Base-by-base conservation (phyloP, 2,888 invertebrate species). In the Chelonus formosanus region DNA sequence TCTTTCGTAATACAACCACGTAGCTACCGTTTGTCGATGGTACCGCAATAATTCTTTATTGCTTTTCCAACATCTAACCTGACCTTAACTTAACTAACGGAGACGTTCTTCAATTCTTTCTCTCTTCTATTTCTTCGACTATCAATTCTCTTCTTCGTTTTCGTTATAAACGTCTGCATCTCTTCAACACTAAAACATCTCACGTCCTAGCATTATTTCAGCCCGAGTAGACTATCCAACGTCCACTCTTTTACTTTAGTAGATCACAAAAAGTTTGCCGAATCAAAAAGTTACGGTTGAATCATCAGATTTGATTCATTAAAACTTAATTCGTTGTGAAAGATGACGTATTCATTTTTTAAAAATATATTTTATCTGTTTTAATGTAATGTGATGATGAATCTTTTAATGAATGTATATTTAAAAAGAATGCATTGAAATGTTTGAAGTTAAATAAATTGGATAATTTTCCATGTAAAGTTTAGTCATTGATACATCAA, bases 21-120 rank as follows among this genome's bases (percentile, higher is more conserved):
- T 84, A 83, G 77, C 77, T 76, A 82, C 82, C 83, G 84, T 84
- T 84, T 84, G 84, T 84, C 83, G 83, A 84, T 83, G 81, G 82
- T 79, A 80, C 83, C 84, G 82, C 83, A 84, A 84, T 84, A 84
- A 84, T 84, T 84, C 79, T 82, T 84, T 83, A 84, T 84, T 84
- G 83, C 83, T 81, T 79, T 78, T 75, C 76, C 78, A 77, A 71
- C 72, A 68, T 71, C 70, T 71, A 76, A 73, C 75, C 71, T 70
- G 77, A 72, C 76, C 76, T 73, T 70, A 50, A 71, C 67, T 68
- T 70, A 75, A 76, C 76, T 71, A 69, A 71, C 65, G 55, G 54
- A 64, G 65, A 72, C 72, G 71, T 71, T 70, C 67, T 65, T 63
- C 68, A 65, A 70, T 67, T 66, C 54, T 20, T 20, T 55, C 65